Conservation (phyloP, 30 jellyfish, hydroid and myxozoan genomes). For the Mastigias papua region DNA sequence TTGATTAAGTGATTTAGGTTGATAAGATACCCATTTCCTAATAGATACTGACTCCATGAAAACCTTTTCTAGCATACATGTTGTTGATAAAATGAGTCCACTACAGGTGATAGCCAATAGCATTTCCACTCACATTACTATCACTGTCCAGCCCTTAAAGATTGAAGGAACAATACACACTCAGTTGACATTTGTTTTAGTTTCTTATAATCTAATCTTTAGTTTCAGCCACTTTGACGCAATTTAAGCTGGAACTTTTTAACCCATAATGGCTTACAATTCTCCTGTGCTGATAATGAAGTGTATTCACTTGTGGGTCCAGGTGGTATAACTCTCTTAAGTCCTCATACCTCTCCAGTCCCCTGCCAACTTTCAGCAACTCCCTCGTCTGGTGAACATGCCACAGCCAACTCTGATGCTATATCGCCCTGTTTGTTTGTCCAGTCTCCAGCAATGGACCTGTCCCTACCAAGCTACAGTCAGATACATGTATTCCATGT, state of each 20-base stretch:
- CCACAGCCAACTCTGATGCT: background rate
- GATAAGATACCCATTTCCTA: slow-evolving; percentile 29
- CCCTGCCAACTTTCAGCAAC: background rate
- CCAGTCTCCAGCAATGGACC: slow-evolving; percentile 12
- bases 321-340: background rate
- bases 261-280: slow-evolving; percentile 26
- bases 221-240: slow-evolving; percentile 36
- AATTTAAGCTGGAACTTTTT: slow-evolving; percentile 41
- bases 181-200: background rate
- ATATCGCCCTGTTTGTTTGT: slow-evolving; percentile 18
- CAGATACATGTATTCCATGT: slow-evolving; percentile 34
- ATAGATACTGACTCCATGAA: slow-evolving; percentile 70
- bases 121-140: background rate
- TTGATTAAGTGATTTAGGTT: slow-evolving; percentile 17
- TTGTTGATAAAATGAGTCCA: slow-evolving; percentile 22
- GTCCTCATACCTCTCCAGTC: background rate
- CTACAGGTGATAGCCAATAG: background rate
- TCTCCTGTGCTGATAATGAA: background rate
- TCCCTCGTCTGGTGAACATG: background rate
- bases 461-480: background rate
- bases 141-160: slow-evolving; percentile 49
- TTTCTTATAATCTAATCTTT: background rate
- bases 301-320: background rate
- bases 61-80: slow-evolving; percentile 24
- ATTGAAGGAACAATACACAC: slow-evolving; percentile 29